Base-by-base conservation (phyloP, 2,113 vertebrate species). In the Orcinus orca region DNA sequence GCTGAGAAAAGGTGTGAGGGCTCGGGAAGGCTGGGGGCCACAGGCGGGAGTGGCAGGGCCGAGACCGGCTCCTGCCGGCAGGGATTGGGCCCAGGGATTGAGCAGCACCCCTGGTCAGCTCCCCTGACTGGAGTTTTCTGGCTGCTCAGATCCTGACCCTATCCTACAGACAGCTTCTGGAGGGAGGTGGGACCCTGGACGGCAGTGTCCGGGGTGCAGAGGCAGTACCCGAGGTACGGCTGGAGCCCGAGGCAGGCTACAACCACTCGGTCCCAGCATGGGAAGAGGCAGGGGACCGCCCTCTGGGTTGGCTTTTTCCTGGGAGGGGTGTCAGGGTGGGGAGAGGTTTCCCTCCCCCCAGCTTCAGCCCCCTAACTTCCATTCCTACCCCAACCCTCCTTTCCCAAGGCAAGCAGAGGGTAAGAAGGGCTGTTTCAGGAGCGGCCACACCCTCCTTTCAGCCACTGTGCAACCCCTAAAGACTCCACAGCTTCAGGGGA, bases 1-100 rank as follows among this genome's bases (percentile, higher is more conserved):
- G 31, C 97, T 91, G 97, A 88, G 93, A 90, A 81, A 93, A 98
- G 97, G 97, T 97, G 95, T 96, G 98, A 96, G 85, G 93, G 89
- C 6, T 87, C 2, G 90, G 96, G 95, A 65, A 84, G 79, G 79
- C 90, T 90, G 85, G 88, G 97, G 90, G 73, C 80, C 11, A 23
- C 67, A 60, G 83, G 38, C 0, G 53, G 96, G 92, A 73, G 33
- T 63, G 31, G 53, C 15, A 74, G 38, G 80, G 71, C 0, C 2
- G 65, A 81, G 74, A 47, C 31, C 0, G 0, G 68, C 68, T 90
- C 47, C 65, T 29, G 8, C 9, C 1, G 2, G 7, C 33, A 38
- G 62, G n/a, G 74, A 26, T 15, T 21, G 47, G 71, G 65, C n/a
- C 53, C 25, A 60, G 47, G 41, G 70, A 55, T 2, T 77, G 38